A percentile compares a stretch with the other conserved stretches of the same genome.
phyloP scores from a whole-genome alignment of 2,113 vertebrate species.

The Psilopogon haemacephalus region DNA sequence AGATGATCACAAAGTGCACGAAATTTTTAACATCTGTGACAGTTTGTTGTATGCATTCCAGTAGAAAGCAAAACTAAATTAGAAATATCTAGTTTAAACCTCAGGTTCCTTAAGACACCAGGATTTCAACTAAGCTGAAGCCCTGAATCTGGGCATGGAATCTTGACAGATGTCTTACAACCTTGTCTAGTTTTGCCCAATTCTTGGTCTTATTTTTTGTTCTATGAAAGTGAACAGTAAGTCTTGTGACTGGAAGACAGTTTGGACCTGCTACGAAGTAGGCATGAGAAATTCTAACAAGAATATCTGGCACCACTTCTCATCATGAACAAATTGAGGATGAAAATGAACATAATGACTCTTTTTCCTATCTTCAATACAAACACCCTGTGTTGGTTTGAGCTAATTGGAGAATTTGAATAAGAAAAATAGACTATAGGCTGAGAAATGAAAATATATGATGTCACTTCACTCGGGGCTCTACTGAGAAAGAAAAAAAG shows the following conservation, averaged over 20 bases:
- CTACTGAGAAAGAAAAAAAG: too few relatives aligned
- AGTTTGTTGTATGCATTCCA: background rate
- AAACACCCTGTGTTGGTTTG: too few relatives aligned
- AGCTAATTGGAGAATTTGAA: too few relatives aligned
- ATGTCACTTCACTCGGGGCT: too few relatives aligned
- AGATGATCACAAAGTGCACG: background rate
- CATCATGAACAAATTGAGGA: background rate
- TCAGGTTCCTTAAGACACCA: background rate
- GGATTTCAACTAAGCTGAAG: background rate
- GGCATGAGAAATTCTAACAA: background rate
- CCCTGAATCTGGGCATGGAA: background rate
- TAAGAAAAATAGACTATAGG: too few relatives aligned
- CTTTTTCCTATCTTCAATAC: background rate
- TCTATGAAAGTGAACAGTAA: background rate
- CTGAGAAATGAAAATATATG: too few relatives aligned
- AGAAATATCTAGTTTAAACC: background rate
- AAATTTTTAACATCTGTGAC: background rate
- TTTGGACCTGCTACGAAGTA: background rate
- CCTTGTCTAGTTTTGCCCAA: background rate
- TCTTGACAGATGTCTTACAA: background rate
- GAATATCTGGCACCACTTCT: background rate
- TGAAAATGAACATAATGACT: background rate
- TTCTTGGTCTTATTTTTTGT: background rate
- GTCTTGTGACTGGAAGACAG: background rate
- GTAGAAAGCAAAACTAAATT: background rate